Evolutionary conservation across 2,888 invertebrate species (phyloP), one percentile per base, ranked within the genome.

Genomic region (Pyrgus malvae): DNA sequence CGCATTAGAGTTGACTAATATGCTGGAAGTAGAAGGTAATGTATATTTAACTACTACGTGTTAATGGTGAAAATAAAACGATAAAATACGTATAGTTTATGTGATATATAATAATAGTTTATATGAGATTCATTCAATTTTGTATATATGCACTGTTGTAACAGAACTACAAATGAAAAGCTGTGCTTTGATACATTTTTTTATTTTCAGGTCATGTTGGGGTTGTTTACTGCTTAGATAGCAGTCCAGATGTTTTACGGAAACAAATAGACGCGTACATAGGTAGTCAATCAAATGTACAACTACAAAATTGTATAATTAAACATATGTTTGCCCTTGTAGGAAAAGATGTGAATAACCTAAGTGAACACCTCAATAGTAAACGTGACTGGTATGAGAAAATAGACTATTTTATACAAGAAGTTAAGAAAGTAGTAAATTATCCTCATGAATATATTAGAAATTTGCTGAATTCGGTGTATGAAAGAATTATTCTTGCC

Each of bases 21-120:
- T 80, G 27, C 64, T 82, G 56, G 80, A 83, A 56, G 69, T 67
- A 63, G 76, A 83, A 74, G 82, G 80, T 80, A 78, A 83, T 7
- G 7, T 11, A n/a, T n/a, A n/a, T n/a, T n/a, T n/a, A n/a, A n/a
- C n/a, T n/a, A n/a, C n/a, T n/a, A n/a, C n/a, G n/a, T n/a, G n/a
- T n/a, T n/a, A n/a, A n/a, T n/a, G n/a, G n/a, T n/a, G n/a, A n/a
- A n/a, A n/a, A n/a, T n/a, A n/a, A n/a, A n/a, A n/a, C n/a, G n/a
- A n/a, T n/a, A n/a, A n/a, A n/a, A n/a, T n/a, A n/a, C n/a, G n/a
- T n/a, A n/a, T n/a, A n/a, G n/a, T n/a, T n/a, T n/a, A n/a, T n/a
- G n/a, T n/a, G n/a, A n/a, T n/a, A n/a, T n/a, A n/a, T n/a, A n/a
- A n/a, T n/a, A n/a, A n/a, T n/a, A n/a, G n/a, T n/a, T n/a, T n/a